Conservation (phyloP, 2,113 vertebrate species). For the Microtus ochrogaster region DNA sequence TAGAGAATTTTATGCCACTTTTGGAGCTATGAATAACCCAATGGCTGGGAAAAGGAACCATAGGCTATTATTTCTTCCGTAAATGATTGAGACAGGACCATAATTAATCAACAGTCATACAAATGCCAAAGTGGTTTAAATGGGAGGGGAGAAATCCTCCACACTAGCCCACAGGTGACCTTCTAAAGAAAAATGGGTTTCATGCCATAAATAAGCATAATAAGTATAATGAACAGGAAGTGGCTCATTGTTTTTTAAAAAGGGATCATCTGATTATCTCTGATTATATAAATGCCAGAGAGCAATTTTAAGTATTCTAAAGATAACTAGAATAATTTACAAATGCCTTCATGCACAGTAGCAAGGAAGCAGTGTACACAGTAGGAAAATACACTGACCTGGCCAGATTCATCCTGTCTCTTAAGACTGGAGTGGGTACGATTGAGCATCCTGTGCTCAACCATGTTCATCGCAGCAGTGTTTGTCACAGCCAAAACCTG, state of each 20-base stretch:
- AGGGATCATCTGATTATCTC: constrained; percentile 70
- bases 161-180: constrained; percentile 66
- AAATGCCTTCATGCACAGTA: constrained; percentile 64
- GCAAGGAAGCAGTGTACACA: background rate
- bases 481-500: no score
- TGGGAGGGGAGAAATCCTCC: constrained; percentile 60
- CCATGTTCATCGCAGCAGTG: no score
- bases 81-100: constrained; percentile 74
- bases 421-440: background rate
- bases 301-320: constrained; percentile 80
- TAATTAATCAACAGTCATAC: constrained; percentile 71
- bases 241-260: constrained; percentile 68
- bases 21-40: constrained; percentile 67
- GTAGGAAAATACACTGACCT: constrained; percentile 41
- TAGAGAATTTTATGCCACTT: constrained; percentile 30
- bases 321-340: constrained; percentile 78
- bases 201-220: constrained; percentile 72
- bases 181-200: constrained; percentile 71
- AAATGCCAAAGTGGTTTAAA: constrained; percentile 70
- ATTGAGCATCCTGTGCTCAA: no score
- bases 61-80: constrained; percentile 62
- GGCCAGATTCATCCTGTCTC: background rate
- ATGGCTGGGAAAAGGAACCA: constrained; percentile 52
- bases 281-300: constrained; percentile 71
- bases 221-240: constrained; percentile 74